These are phyloP conservation scores for Perdita meconis DNA, from an alignment of 2,888 invertebrate species.

Conservation along the genomic window DNA sequence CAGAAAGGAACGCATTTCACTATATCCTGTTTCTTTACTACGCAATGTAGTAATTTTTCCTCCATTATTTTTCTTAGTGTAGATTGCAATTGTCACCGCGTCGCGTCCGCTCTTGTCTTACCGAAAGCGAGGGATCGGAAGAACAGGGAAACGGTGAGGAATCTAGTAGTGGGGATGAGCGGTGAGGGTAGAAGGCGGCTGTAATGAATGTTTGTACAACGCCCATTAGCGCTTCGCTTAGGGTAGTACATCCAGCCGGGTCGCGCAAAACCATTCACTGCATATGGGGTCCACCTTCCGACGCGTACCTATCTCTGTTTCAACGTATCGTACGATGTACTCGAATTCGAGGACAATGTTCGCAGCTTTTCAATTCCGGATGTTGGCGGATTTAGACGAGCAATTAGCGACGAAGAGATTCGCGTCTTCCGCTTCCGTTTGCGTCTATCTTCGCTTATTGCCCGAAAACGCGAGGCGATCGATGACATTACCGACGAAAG, in stretches of 20 bases:
- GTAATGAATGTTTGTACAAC: conserved; percentile 84
- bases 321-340: background rate
- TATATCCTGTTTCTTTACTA: no score
- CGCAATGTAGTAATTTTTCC: no score
- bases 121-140: conserved; percentile 1
- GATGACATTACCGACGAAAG: background rate
- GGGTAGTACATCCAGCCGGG: conserved; percentile 59
- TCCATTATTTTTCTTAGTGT: no score
- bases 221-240: conserved; percentile 80
- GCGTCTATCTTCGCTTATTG: background rate
- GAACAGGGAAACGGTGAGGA: conserved; percentile 8
- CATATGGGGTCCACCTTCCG: conserved; percentile 75
- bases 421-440: background rate
- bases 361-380: background rate
- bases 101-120: conserved; percentile 40
- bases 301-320: conserved; percentile 46
- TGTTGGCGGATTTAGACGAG: background rate
- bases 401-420: background rate
- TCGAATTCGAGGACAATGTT: background rate
- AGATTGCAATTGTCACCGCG: conserved; percentile 65
- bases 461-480: background rate
- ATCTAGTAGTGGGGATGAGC: background rate
- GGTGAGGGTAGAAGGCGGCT: conserved; percentile 62
- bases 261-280: conserved; percentile 80
- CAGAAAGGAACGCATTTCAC: no score